Evolutionary conservation across 2,888 invertebrate species (phyloP).

Genomic region (Loripinus fragilis): DNA sequence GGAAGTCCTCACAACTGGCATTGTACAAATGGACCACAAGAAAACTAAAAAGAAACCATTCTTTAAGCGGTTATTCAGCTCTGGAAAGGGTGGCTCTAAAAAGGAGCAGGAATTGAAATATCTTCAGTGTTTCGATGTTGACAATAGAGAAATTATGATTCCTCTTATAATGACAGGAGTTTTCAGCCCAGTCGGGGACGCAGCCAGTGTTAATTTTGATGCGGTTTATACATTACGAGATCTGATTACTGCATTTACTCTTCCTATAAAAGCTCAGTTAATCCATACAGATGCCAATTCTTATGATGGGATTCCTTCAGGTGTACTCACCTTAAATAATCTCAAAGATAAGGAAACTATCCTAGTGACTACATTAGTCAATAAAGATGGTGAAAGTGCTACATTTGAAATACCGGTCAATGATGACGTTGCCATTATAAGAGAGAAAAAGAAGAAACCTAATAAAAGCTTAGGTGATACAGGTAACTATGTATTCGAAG

Average conservation of each 20-base stretch:
- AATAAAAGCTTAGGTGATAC: slow-evolving; percentile 30
- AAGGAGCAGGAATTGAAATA: slow-evolving; percentile 78
- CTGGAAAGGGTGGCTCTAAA: slow-evolving; percentile 60
- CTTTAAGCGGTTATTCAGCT: slow-evolving; percentile 72
- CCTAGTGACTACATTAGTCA: slow-evolving; percentile 59
- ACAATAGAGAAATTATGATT: slow-evolving; percentile 76
- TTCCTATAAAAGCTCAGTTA: slow-evolving; percentile 76
- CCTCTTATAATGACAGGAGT: slow-evolving; percentile 79
- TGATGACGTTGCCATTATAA: slow-evolving; percentile 60
- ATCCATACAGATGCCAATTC: slow-evolving; percentile 65
- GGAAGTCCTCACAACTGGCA: slow-evolving; percentile 73
- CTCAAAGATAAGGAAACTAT: slow-evolving; percentile 70
- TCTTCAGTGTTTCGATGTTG: slow-evolving; percentile 76
- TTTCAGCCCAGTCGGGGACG: slow-evolving; percentile 78
- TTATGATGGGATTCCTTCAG: slow-evolving; percentile 56
- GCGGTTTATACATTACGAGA: slow-evolving; percentile 79
- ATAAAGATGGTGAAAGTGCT: slow-evolving; percentile 51
- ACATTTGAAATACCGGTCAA: slow-evolving; percentile 64
- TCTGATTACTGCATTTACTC: slow-evolving; percentile 74
- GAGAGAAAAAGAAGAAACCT: slow-evolving; percentile 56
- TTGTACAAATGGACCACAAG: slow-evolving; percentile 78
- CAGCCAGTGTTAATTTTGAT: slow-evolving; percentile 71
- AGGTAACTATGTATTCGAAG: not conserved
- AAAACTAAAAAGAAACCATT: slow-evolving; percentile 73
- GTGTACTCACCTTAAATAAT: slow-evolving; percentile 71